Base-by-base conservation (phyloP, 2,797 vertebrate genomes). In the Fratercula arctica region DNA sequence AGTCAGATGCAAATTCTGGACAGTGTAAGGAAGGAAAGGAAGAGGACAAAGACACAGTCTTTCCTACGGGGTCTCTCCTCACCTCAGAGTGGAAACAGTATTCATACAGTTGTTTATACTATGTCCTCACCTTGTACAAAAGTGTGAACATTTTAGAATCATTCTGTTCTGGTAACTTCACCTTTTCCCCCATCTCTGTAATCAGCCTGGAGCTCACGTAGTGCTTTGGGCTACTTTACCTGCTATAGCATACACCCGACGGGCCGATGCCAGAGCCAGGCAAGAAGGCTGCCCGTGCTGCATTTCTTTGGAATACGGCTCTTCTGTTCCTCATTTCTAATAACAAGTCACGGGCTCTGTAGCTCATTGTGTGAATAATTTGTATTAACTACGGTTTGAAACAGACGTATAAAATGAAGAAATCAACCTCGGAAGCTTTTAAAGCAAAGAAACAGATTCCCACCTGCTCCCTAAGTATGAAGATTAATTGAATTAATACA, bases 161-260 rank as follows among this genome's bases (percentile, higher is more conserved):
- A 50, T 54, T 45, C 46, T 73, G 5, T 48, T 64, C 48, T 19
- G 54, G 25, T n/a, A 54, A 56, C 26, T 61, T 73, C 25, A n/a
- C 18, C 31, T 79, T 69, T 76, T 73, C 33, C n/a, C 60, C 63
- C 45, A 12, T 23, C 33, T 75, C 57, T 29, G 28, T 35, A 39
- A 29, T 39, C 17, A 35, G 25, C 3, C 23, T n/a, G 23, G 76
- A 76, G 43, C 25, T 73, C 72, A 37, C 0, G 20, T 8, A 54
- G 21, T 13, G 25, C 33, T 59, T 46, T 67, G 51, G 41, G 66
- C 17, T 59, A 31, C 43, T 31, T 8, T 57, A 28, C 26, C 64
- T 63, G 24, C 74, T n/a, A 3, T 1, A 16, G 35, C 13, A 25
- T 23, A 67, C 1, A 4, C 54, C 43, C 0, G 0, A 35, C 0